phyloP scores from a whole-genome alignment of 2,113 vertebrate genomes.

The Orientallactaga bullata region DNA sequence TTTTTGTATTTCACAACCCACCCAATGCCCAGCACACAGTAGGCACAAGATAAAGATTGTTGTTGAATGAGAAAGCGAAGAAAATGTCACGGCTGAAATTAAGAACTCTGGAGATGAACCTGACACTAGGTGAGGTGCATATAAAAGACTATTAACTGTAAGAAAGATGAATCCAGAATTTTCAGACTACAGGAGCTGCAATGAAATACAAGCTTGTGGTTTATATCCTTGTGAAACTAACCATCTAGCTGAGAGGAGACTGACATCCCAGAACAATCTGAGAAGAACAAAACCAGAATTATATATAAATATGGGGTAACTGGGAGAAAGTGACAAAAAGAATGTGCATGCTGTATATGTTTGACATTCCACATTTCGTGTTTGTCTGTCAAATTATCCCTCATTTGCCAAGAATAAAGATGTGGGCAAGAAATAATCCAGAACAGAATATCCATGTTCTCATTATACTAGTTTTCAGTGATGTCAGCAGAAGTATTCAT shows the following conservation, averaged over 20 bases:
- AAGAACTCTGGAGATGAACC: not conserved
- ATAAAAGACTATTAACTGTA: not conserved
- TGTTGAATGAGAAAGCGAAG: not conserved
- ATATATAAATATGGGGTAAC: slow-evolving; percentile 58
- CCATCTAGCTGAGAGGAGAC: slow-evolving; percentile 51
- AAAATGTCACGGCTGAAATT: slow-evolving; percentile 2
- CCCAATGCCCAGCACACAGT: not conserved
- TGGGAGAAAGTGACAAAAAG: slow-evolving; percentile 34
- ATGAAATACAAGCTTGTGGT: slow-evolving; percentile 20
- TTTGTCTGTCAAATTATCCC: slow-evolving; percentile 58
- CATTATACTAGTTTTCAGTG: slow-evolving; percentile 40
- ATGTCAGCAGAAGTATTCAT: slow-evolving; percentile 54
- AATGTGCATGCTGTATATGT: slow-evolving; percentile 1
- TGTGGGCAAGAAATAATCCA: slow-evolving; percentile 64
- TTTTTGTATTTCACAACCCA: not conserved
- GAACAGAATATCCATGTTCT: slow-evolving; percentile 51
- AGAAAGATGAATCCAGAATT: not conserved
- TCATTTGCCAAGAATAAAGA: slow-evolving; percentile 64
- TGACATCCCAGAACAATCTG: slow-evolving; percentile 56
- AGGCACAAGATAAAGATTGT: not conserved
- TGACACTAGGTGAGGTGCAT: not conserved
- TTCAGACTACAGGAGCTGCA: not conserved
- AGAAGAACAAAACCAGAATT: slow-evolving; percentile 53
- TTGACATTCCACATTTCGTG: slow-evolving; percentile 61
- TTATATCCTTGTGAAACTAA: slow-evolving; percentile 52